These are phyloP conservation scores for Coptodon rendalli DNA, from an alignment of 2,113 vertebrate genomes.

Conservation along the genomic window DNA sequence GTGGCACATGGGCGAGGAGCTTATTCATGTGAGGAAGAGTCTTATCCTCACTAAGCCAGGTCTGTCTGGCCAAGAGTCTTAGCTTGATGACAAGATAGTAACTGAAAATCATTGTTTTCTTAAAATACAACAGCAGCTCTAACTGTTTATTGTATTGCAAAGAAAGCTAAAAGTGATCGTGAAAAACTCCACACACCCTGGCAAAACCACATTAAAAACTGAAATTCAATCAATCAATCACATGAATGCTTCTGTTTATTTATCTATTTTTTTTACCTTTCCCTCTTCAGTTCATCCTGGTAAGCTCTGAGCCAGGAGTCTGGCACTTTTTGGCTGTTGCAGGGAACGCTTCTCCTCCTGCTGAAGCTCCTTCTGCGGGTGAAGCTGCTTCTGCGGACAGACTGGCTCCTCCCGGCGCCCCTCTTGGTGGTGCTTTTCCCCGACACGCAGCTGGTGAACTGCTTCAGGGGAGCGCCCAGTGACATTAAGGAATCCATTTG, in stretches of 20 bases:
- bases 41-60: constrained; percentile 28
- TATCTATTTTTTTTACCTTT: constrained; percentile 47
- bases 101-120: background rate
- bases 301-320: constrained; percentile 67
- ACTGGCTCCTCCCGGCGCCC: background rate
- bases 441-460: constrained; percentile 52
- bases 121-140: background rate
- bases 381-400: constrained; percentile 58
- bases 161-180: background rate
- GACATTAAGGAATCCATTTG: constrained; percentile 58
- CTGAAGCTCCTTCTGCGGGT: constrained; percentile 53
- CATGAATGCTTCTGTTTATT: background rate
- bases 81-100: background rate
- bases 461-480: constrained; percentile 53
- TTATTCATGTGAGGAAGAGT: constrained; percentile 26
- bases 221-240: background rate
- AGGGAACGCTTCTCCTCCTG: constrained; percentile 61
- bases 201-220: background rate
- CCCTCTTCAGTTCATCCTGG: constrained; percentile 63
- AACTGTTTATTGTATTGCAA: background rate
- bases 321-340: constrained; percentile 50
- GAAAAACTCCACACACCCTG: background rate
- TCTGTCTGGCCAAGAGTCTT: background rate
- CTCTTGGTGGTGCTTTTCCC: constrained; percentile 7
- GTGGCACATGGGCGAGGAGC: constrained; percentile 11